A percentile compares a stretch with the other conserved stretches of the same genome.
Evolutionary conservation across 2,888 invertebrate species (phyloP).

Genomic region (Drosophila bunnanda): DNA sequence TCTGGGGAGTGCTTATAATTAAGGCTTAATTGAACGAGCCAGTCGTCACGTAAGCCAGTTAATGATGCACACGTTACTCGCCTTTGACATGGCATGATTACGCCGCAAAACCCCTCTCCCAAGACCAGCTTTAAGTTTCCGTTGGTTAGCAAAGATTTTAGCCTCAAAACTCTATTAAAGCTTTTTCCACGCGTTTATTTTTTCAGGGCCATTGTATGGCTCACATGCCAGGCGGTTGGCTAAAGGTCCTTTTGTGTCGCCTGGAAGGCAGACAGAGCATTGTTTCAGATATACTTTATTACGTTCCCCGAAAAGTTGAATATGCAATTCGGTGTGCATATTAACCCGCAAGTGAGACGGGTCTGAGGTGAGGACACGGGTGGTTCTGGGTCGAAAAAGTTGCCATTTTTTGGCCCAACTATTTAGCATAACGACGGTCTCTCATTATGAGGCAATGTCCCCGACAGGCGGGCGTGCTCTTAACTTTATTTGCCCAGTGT

Average conservation of each 20-base stretch:
- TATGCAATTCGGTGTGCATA: conserved; percentile 69
- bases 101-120: conserved; percentile 6
- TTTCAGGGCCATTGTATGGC: conserved; percentile 13
- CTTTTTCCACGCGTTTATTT: conserved; percentile 30
- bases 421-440: conserved; percentile 71
- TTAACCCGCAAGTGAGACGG: conserved; percentile 53
- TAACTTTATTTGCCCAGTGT: conserved; percentile 71
- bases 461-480: conserved; percentile 8
- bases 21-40: conserved; percentile 67
- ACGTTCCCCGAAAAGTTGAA: conserved; percentile 58
- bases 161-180: conserved; percentile 60
- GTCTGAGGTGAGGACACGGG: neutral
- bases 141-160: conserved; percentile 29
- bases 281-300: conserved; percentile 58
- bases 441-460: conserved; percentile 62
- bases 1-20: conserved; percentile 61
- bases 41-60: conserved; percentile 64
- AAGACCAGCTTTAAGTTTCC: conserved; percentile 15
- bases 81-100: conserved; percentile 67
- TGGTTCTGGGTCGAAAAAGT: conserved; percentile 33
- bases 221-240: conserved; percentile 35
- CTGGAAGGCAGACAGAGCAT: conserved; percentile 48
- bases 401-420: conserved; percentile 60
- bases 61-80: conserved; percentile 73
- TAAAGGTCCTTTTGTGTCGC: conserved; percentile 46